phyloP scores from a whole-genome alignment of 2,797 vertebrate species.

The Falco concolor region DNA sequence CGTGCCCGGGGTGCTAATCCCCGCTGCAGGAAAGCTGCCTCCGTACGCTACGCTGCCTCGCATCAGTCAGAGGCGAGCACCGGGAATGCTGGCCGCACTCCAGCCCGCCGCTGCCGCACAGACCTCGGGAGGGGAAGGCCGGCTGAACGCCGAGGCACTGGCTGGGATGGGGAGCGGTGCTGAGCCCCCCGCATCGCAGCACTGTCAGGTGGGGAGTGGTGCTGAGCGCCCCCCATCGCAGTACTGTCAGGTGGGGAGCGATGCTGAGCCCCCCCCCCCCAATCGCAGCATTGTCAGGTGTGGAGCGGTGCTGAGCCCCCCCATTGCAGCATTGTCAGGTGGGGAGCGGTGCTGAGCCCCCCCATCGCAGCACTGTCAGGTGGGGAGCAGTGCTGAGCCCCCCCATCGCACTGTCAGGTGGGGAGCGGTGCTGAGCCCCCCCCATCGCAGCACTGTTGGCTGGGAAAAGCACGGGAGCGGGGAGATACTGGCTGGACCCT shows the following conservation, averaged over 20 bases:
- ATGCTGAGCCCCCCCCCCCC: neutral
- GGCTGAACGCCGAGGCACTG: neutral
- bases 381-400: neutral
- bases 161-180: accelerated
- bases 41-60: neutral
- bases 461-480: neutral
- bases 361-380: too few species aligned
- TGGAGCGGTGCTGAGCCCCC: neutral
- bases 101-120: neutral
- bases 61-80: neutral
- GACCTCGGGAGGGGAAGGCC: neutral
- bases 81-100: neutral
- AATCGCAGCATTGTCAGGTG: neutral
- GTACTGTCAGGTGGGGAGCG: neutral
- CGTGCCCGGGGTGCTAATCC: constrained; percentile 47
- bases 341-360: neutral
- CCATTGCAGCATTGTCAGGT: too few species aligned
- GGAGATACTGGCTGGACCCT: accelerated
- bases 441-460: accelerated
- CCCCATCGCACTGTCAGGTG: neutral
- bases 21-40: neutral
- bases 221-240: neutral
- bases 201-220: neutral
- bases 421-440: too few species aligned
- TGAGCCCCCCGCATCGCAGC: neutral